Base-by-base conservation (phyloP, 2,797 vertebrate genomes). In the Rhinogobio ventralis region DNA sequence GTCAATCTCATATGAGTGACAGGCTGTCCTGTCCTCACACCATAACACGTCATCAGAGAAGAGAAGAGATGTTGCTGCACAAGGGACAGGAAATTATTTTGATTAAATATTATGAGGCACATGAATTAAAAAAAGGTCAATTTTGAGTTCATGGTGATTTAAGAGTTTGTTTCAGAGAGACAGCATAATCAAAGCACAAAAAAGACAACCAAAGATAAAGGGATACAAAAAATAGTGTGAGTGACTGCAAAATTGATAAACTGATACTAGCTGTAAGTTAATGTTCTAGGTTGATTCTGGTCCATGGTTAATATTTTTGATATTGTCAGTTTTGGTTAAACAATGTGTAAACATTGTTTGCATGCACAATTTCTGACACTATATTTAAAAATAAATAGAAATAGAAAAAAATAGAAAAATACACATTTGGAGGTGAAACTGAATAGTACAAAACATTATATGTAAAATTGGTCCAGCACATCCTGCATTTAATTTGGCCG, bases 391-490 rank as follows among this genome's bases (percentile, higher is more conserved):
- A 45, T 33, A 64, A 81, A 72, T 3, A 57, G 79, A 66, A 62
- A 75, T 33, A 33, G 33, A 33, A 33, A 33, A 45, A 51, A 82
- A 72, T 4, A 45, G 80, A 67, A 64, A 76, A 46, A 76, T 67
- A 39, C 23, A 67, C 14, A 57, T 71, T 78, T 79, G n/a, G 23
- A 51, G 55, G 42, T 23, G 66, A 76, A 33, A 57, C 8, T 17
- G 25, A 30, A 53, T 39, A 66, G 19, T 33, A 57, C 33, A 67
- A 81, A 42, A 45, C 49, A 46, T 28, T 7, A 36, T 25, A 25
- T 51, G 19, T 55, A 49, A 77, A 77, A 82, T 60, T 62, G 79
- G 71, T 83, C 30, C 51, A 72, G 17, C 23, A 76, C 60, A 79
- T 33, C 49, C 55, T 30, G 73, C 66, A 66, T 78, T 66, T 83